Evolutionary conservation across 2,888 invertebrate genomes (phyloP).

Genomic region (Macrophya alboannulata): DNA sequence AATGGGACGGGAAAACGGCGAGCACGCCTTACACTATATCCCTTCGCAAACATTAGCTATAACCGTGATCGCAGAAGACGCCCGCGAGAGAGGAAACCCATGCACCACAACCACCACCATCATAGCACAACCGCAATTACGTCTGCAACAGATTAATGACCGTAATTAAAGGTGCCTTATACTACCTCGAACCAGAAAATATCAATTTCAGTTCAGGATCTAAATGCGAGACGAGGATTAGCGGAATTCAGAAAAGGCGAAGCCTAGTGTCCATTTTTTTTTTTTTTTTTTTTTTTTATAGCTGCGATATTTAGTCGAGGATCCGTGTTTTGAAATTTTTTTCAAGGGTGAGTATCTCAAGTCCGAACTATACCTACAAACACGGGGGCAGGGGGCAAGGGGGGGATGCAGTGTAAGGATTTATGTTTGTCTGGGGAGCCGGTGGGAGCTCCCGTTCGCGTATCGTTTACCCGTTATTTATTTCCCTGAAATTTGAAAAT

Average conservation of each 20-base stretch:
- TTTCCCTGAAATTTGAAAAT: constrained; percentile 78
- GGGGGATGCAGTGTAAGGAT: constrained; percentile 63
- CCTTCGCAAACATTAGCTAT: constrained; percentile 27
- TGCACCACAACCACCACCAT: background rate
- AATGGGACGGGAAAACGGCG: background rate
- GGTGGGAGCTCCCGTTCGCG: constrained; percentile 71
- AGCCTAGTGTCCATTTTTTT: background rate
- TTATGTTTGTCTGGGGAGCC: constrained; percentile 70
- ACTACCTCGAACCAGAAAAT: background rate
- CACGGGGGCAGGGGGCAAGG: background rate
- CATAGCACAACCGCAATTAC: background rate
- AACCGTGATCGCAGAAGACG: constrained; percentile 21
- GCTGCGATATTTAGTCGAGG: too few relatives aligned
- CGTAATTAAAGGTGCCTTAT: constrained; percentile 72
- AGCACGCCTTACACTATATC: constrained; percentile 24
- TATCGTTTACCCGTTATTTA: constrained; percentile 79
- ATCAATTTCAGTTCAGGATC: background rate
- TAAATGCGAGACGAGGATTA: constrained; percentile 60
- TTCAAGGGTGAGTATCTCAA: background rate
- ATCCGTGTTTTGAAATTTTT: background rate
- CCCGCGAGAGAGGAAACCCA: background rate
- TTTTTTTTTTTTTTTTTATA: background rate
- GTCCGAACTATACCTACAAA: background rate
- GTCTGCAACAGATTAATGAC: constrained; percentile 74
- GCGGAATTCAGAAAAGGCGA: background rate